Base-by-base conservation (phyloP, 2,797 vertebrate genomes). In the Tolypeutes matacus region DNA sequence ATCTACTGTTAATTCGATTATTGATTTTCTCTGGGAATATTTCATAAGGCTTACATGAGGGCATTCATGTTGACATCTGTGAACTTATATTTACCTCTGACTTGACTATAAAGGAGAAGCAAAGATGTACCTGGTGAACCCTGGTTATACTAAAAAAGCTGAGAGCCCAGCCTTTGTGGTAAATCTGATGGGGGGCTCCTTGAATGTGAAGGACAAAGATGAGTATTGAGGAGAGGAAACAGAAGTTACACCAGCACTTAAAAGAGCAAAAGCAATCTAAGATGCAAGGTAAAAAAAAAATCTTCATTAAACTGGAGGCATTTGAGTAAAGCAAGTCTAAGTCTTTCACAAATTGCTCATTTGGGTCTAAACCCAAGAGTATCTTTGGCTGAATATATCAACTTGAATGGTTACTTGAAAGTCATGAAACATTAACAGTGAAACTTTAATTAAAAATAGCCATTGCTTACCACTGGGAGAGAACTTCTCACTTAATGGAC, bases 391-490 rank as follows among this genome's bases (percentile, higher is more conserved):
- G 67, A 77, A 86, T 86, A 62, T 90, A 58, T 34, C 76, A 78
- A 51, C 34, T 62, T 86, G 64, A 83, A 67, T 12, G 65, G 88
- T 86, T 81, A 70, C 34, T 56, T 82, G 56, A 77, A 78, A 69
- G 65, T 39, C 51, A 62, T 56, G 64, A 56, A 39, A 62, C 64
- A 39, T 75, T 42, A 94, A 64, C 7, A 29, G 15, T 42, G 81
- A 69, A 82, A 83, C 75, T 72, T 84, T 67, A 65, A 86, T 94
- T 92, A 75, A 67, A 83, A 78, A 58, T n/a, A 88, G 53, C 75
- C 69, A 17, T n/a, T 10, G 49, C 39, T 93, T 27, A 20, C 27
- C 34, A 29, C 49, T 4, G 1, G 8, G 60, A 49, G 69, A 46
- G 51, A 34, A 60, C 21, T 15, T 42, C n/a, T 7, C 31, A 82